Evolutionary conservation across 2,888 invertebrate species (phyloP).

Genomic region (Synergus umbraculus): DNA sequence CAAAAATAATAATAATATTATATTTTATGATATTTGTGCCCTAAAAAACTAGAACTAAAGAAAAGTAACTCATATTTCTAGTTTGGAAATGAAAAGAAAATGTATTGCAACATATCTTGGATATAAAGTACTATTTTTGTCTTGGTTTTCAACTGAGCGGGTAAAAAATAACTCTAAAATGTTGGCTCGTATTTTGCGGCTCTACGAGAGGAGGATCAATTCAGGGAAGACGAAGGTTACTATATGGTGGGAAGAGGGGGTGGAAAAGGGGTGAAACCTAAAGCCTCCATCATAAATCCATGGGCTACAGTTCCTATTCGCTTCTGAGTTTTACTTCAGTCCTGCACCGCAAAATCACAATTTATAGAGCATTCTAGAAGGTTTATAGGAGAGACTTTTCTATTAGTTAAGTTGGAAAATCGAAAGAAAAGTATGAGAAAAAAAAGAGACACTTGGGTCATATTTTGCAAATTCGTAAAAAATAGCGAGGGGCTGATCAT

Average conservation of each 20-base stretch:
- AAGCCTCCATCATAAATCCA: constrained; percentile 26
- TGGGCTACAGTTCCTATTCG: not conserved
- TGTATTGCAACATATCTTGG: not conserved
- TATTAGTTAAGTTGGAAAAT: too few relatives aligned
- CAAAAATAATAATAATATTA: not conserved
- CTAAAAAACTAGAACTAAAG: too few relatives aligned
- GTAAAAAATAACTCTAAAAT: constrained; percentile 10
- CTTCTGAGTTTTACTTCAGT: not conserved
- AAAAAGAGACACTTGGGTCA: not conserved
- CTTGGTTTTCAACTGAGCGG: not conserved
- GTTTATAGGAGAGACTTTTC: not conserved
- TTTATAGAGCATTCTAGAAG: not conserved
- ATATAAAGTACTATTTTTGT: not conserved
- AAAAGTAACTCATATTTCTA: too few relatives aligned
- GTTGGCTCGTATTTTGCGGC: constrained; percentile 14
- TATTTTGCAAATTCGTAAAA: not conserved
- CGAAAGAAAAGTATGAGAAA: not conserved
- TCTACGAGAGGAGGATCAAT: constrained; percentile 23
- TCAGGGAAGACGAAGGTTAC: constrained; percentile 5
- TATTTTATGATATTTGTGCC: too few relatives aligned
- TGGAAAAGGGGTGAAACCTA: constrained; percentile 23
- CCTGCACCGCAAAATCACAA: not conserved
- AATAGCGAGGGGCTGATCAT: constrained; percentile 1
- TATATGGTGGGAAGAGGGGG: not conserved
- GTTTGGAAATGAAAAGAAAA: not conserved